Percentiles rank a stretch among this genome's conserved stretches.
phyloP scores from a whole-genome alignment of 2,797 vertebrate genomes.

The Peromyscus nudipes region DNA sequence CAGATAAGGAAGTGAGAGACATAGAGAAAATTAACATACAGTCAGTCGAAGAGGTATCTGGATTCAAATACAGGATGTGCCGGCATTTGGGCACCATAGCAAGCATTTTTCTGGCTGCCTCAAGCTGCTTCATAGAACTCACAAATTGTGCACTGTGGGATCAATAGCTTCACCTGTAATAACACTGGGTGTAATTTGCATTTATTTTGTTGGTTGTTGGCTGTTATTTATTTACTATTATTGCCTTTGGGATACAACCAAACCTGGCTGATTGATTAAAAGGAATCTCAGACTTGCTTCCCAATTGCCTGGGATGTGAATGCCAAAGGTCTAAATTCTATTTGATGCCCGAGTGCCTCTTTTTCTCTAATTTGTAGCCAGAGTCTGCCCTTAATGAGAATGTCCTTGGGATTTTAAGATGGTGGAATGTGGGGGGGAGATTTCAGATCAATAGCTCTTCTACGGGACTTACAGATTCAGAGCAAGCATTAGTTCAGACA shows the following conservation, averaged over 20 bases:
- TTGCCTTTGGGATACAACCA: conserved; percentile 53
- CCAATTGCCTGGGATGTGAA: conserved; percentile 13
- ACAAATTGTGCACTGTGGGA: conserved; percentile 46
- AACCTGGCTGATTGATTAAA: conserved; percentile 41
- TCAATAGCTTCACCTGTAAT: conserved; percentile 54
- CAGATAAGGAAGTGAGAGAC: conserved; percentile 31
- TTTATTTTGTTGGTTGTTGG: conserved; percentile 71
- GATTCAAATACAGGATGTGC: conserved; percentile 11
- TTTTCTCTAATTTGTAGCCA: conserved; percentile 77
- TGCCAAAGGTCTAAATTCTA: neutral
- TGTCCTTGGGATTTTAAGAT: conserved; percentile 71
- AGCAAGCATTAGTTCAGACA: conserved; percentile 72
- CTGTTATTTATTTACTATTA: conserved; percentile 73
- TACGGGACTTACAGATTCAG: conserved; percentile 53
- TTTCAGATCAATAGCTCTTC: conserved; percentile 68
- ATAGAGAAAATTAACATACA: conserved; percentile 43
- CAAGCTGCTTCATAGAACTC: conserved; percentile 10
- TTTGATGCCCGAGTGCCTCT: conserved; percentile 54
- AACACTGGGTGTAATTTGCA: conserved; percentile 59
- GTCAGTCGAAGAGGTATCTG: neutral
- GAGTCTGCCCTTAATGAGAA: conserved; percentile 75
- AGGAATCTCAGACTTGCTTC: conserved; percentile 41
- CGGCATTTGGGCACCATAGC: neutral
- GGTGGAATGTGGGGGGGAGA: conserved; percentile 18
- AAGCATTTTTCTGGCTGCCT: conserved; percentile 2